phyloP scores from a whole-genome alignment of 2,113 vertebrate genomes.

The Tretioscincus oriximinensis region DNA sequence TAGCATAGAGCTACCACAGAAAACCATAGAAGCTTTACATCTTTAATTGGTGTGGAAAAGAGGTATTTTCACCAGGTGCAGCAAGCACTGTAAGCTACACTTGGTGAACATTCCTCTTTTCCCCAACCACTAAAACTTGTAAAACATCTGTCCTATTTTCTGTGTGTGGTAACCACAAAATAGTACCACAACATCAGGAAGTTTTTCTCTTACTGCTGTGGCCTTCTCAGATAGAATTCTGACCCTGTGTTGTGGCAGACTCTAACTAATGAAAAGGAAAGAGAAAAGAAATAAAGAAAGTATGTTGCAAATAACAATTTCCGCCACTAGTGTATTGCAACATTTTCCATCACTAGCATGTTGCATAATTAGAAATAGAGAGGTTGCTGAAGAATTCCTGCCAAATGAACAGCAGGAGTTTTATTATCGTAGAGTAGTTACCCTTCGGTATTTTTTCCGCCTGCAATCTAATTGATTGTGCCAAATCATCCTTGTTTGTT shows the following conservation, averaged over 20 bases:
- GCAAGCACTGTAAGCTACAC: too few species aligned
- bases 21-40: too few species aligned
- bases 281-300: neutral
- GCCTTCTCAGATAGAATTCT: constrained; percentile 16
- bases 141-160: too few species aligned
- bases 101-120: too few species aligned
- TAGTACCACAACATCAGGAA: neutral
- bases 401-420: neutral
- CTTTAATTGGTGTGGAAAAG: too few species aligned
- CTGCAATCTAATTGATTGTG: constrained; percentile 1
- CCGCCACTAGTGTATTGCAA: neutral
- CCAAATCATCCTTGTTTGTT: constrained; percentile 13
- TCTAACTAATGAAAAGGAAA: neutral
- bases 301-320: constrained; percentile 26
- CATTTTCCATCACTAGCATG: constrained; percentile 38
- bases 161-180: too few species aligned
- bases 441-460: constrained; percentile 19
- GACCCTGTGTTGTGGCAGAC: constrained; percentile 12
- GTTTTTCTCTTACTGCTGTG: constrained; percentile 19
- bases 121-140: too few species aligned
- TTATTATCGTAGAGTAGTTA: constrained; percentile 6
- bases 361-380: constrained; percentile 18
- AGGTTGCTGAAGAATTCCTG: constrained; percentile 25
- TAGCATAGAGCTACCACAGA: neutral
- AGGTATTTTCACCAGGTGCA: too few species aligned